Percentiles rank a stretch among this genome's conserved stretches.
Evolutionary conservation across 2,113 vertebrate species (phyloP).

Genomic region (Beaufortia kweichowensis): DNA sequence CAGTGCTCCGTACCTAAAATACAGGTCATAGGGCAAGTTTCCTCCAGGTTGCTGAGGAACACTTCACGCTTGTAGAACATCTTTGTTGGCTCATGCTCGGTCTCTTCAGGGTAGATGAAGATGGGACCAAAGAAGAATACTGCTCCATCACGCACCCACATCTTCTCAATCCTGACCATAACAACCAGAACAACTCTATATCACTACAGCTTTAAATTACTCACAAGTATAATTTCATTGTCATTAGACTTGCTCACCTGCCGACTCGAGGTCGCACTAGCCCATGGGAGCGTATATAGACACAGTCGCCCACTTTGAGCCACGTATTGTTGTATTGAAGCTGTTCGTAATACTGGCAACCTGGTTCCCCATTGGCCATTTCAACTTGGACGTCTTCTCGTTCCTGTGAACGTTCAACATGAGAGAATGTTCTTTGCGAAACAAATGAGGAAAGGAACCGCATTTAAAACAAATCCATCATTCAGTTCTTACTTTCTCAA

Average conservation of each 20-base stretch:
- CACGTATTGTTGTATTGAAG: constrained; percentile 89
- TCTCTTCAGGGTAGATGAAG: constrained; percentile 97
- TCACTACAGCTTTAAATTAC: not conserved
- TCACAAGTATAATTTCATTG: not conserved
- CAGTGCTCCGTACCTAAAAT: constrained; percentile 79
- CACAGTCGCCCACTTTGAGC: constrained; percentile 94
- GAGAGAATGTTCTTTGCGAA: not conserved
- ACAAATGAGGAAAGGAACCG: not conserved
- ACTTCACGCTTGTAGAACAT: constrained; percentile 99
- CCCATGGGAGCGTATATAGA: constrained; percentile 93
- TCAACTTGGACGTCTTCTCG: constrained; percentile 92
- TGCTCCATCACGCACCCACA: constrained; percentile 91
- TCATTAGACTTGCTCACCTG: constrained; percentile 74
- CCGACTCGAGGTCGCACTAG: constrained; percentile 87
- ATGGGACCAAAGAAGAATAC: constrained; percentile 95
- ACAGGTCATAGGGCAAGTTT: constrained; percentile 90
- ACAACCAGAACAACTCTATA: constrained; percentile 8
- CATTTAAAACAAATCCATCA: not conserved
- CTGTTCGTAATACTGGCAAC: constrained; percentile 92
- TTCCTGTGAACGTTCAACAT: constrained; percentile 72
- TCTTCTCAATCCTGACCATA: constrained; percentile 81
- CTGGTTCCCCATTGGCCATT: constrained; percentile 88
- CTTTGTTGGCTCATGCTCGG: constrained; percentile 95
- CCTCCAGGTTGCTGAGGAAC: constrained; percentile 93
- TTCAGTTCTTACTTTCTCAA: constrained; percentile 73